Conservation (phyloP, 2,888 invertebrate genomes). For the Trachelus stipa region DNA sequence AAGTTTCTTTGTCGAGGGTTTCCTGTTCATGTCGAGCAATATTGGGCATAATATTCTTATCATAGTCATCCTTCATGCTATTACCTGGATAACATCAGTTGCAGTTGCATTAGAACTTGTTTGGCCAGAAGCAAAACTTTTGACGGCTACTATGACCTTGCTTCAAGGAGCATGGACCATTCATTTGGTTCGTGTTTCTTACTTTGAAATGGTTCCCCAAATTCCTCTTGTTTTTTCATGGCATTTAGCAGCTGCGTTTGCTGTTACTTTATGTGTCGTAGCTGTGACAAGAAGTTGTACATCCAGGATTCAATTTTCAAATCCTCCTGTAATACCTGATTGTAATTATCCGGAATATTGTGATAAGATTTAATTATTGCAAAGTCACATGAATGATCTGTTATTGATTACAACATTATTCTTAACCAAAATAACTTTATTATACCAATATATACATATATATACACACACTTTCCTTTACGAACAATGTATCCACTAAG, state of each 20-base stretch:
- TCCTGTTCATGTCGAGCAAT: constrained; percentile 54
- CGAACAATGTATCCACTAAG: too few relatives aligned
- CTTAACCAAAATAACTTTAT: too few relatives aligned
- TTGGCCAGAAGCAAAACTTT: constrained; percentile 56
- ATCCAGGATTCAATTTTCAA: constrained; percentile 41
- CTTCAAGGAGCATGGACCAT: constrained; percentile 58
- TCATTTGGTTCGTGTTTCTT: constrained; percentile 52
- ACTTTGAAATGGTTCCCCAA: constrained; percentile 28
- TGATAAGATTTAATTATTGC: constrained; percentile 28
- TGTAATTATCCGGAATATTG: constrained; percentile 47
- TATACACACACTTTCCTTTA: too few relatives aligned
- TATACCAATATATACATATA: too few relatives aligned
- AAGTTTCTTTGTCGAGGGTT: constrained; percentile 63
- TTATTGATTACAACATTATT: too few relatives aligned
- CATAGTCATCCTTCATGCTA: constrained; percentile 43
- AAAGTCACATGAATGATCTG: too few relatives aligned
- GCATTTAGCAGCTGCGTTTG: constrained; percentile 57
- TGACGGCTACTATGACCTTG: constrained; percentile 51
- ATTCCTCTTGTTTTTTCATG: constrained; percentile 53
- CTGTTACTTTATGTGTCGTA: constrained; percentile 51
- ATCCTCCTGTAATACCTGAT: constrained; percentile 56
- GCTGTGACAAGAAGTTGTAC: constrained; percentile 51
- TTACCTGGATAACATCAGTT: constrained; percentile 52
- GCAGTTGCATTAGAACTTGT: constrained; percentile 52
- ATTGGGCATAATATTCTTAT: constrained; percentile 34